A percentile compares a stretch with the other conserved stretches of the same genome.
phyloP scores from a whole-genome alignment of 2,113 vertebrate genomes.

The Numida meleagris region DNA sequence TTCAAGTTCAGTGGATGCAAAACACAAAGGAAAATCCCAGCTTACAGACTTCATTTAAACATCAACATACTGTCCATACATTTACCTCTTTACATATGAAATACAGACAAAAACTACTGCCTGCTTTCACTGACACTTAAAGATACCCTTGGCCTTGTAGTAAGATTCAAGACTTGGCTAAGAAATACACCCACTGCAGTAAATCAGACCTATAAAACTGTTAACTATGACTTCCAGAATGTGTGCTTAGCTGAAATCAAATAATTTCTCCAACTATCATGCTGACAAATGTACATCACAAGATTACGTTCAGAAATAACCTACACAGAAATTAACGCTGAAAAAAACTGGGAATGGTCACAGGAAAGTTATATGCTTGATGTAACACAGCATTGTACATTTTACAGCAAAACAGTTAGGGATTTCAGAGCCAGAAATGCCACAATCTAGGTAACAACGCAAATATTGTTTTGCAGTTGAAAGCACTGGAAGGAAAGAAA shows the following conservation, averaged over 20 bases:
- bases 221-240: not conserved
- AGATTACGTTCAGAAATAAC: not conserved
- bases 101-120: not conserved
- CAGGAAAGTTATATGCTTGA: not conserved
- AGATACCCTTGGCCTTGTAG: not conserved
- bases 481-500: not conserved
- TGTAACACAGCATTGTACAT: not conserved
- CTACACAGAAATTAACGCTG: not conserved
- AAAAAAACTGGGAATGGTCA: not conserved
- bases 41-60: not conserved
- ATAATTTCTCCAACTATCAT: not conserved
- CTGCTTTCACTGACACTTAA: not conserved
- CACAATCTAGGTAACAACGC: not conserved
- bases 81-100: not conserved
- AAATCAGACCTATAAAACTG: not conserved
- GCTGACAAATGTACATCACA: not conserved
- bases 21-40: not conserved
- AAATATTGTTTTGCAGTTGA: not conserved
- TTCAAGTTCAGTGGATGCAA: not conserved
- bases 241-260: not conserved
- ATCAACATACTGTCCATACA: not conserved
- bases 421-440: not conserved
- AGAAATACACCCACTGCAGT: not conserved
- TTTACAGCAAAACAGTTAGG: not conserved
- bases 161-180: not conserved